A percentile compares a stretch with the other conserved stretches of the same genome.
phyloP scores from a whole-genome alignment of 2,888 invertebrate species.

The Caenorhabditis sp. region DNA sequence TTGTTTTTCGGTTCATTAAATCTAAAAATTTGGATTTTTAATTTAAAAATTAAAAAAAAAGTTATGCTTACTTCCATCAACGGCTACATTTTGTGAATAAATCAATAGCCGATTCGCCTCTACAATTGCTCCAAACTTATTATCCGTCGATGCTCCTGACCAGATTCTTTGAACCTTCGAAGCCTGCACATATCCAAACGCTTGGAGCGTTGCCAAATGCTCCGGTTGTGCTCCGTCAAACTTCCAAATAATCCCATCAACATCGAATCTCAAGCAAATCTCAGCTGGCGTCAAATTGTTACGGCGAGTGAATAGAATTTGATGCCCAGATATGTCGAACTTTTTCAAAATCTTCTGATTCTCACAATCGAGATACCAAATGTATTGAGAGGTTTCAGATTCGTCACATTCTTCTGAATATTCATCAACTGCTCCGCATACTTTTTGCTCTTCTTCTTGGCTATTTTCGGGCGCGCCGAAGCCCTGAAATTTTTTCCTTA shows the following conservation, averaged over 20 bases:
- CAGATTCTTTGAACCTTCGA: constrained; percentile 40
- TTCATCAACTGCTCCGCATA: constrained; percentile 16
- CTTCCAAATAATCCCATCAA: constrained; percentile 51
- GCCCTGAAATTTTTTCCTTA: background rate
- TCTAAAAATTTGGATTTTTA: constrained; percentile 15
- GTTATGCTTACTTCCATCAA: constrained; percentile 38
- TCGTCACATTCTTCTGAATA: constrained; percentile 34
- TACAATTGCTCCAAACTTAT: constrained; percentile 48
- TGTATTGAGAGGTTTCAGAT: constrained; percentile 5
- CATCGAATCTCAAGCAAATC: constrained; percentile 48
- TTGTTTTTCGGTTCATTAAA: constrained; percentile 41
- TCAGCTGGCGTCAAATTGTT: constrained; percentile 13
- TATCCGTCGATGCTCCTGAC: constrained; percentile 48
- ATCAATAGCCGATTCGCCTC: constrained; percentile 55
- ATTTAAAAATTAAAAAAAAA: background rate
- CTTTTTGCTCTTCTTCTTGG: background rate
- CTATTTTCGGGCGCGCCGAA: constrained; percentile 1
- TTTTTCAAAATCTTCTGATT: background rate
- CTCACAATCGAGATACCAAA: constrained; percentile 16
- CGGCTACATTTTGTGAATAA: constrained; percentile 50
- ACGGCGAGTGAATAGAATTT: constrained; percentile 44
- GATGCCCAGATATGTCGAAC: constrained; percentile 44
- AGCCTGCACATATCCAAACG: constrained; percentile 58
- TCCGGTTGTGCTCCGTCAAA: constrained; percentile 18
- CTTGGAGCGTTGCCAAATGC: constrained; percentile 45